Evolutionary conservation across 1,140 invertebrate species (phyloP).

Genomic region (Meloidogyne floridensis): DNA sequence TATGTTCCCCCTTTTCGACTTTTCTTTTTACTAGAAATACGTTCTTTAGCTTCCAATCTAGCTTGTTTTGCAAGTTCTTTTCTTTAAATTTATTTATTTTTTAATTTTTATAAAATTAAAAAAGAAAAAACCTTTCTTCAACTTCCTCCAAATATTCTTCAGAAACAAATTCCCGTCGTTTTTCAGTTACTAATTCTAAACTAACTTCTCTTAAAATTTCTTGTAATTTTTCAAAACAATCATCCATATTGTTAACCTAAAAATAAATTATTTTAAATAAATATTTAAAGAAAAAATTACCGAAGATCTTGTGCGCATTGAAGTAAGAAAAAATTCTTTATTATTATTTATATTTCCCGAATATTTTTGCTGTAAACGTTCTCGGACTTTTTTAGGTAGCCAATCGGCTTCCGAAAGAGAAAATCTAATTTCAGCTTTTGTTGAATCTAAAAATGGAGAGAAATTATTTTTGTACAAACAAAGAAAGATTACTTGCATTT

Average conservation of each 20-base stretch:
- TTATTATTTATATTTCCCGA: slow-evolving; percentile 33
- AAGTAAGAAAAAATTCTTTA: slow-evolving; percentile 43
- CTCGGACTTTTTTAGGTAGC: slow-evolving; percentile 41
- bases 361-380: slow-evolving; percentile 38
- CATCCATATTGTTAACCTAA: slow-evolving; percentile 48
- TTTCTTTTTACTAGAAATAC: slow-evolving; percentile 33
- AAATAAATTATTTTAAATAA: slow-evolving; percentile 3
- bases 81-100: slow-evolving; percentile 23
- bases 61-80: slow-evolving; percentile 32
- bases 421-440: slow-evolving; percentile 55
- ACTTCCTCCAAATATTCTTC: slow-evolving; percentile 33
- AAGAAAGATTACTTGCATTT: slow-evolving; percentile 42
- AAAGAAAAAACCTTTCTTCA: slow-evolving; percentile 39
- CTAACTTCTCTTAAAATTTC: slow-evolving; percentile 34
- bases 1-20: neutral
- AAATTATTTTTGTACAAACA: neutral
- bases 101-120: neutral
- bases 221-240: slow-evolving; percentile 49
- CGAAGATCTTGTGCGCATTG: slow-evolving; percentile 34
- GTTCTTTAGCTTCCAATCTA: slow-evolving; percentile 17
- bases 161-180: slow-evolving; percentile 4
- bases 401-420: slow-evolving; percentile 39
- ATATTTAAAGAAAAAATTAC: slow-evolving; percentile 5
- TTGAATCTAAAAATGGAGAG: slow-evolving; percentile 49
- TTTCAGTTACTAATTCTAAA: slow-evolving; percentile 26